phyloP scores from a whole-genome alignment of 2,888 invertebrate species.

The Ernsta delagoae region DNA sequence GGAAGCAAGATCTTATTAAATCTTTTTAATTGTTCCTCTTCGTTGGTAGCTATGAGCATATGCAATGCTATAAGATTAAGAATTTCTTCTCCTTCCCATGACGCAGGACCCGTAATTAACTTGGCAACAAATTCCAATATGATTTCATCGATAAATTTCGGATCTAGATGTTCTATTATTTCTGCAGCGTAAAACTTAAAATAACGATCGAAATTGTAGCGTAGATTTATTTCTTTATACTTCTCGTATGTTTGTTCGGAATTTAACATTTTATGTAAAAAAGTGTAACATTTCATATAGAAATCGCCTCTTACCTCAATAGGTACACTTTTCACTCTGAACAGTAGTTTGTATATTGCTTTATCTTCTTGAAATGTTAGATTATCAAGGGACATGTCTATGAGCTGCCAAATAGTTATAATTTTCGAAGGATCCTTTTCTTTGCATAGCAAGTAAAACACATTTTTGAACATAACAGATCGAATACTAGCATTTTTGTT shows the following conservation, averaged over 20 bases:
- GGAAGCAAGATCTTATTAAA: slow-evolving; percentile 56
- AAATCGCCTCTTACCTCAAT: slow-evolving; percentile 52
- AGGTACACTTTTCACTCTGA: slow-evolving; percentile 52
- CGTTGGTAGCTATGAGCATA: slow-evolving; percentile 53
- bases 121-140: slow-evolving; percentile 54
- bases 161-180: slow-evolving; percentile 54
- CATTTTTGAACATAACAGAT: slow-evolving; percentile 60
- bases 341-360: slow-evolving; percentile 56
- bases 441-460: slow-evolving; percentile 55
- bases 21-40: slow-evolving; percentile 53
- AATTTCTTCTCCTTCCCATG: slow-evolving; percentile 40
- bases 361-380: slow-evolving; percentile 62
- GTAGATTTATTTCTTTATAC: slow-evolving; percentile 39
- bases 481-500: slow-evolving; percentile 64
- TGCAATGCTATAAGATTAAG: slow-evolving; percentile 54
- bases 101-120: slow-evolving; percentile 44
- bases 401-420: slow-evolving; percentile 54
- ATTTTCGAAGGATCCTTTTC: slow-evolving; percentile 53
- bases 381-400: slow-evolving; percentile 61
- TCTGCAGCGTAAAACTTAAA: slow-evolving; percentile 50
- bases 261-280: slow-evolving; percentile 52
- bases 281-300: slow-evolving; percentile 58
- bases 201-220: slow-evolving; percentile 34
- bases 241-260: slow-evolving; percentile 44
- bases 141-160: slow-evolving; percentile 54